Base-by-base conservation (phyloP, 2,797 vertebrate genomes). In the Peromyscus aztecus region DNA sequence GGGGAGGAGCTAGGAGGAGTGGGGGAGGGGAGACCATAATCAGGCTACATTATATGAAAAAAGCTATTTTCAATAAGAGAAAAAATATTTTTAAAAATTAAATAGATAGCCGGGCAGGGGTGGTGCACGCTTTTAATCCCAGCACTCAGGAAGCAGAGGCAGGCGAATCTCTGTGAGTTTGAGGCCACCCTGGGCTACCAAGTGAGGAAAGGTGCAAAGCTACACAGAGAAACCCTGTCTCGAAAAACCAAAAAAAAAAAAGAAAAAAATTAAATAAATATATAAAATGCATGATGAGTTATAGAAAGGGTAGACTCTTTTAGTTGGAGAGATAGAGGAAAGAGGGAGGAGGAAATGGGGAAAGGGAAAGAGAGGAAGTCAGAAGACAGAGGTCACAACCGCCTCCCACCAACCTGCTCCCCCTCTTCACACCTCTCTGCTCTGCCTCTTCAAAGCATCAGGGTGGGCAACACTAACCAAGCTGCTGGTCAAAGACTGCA, bases 401-500 rank as follows among this genome's bases (percentile, higher is more conserved):
- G 37, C 40, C 93, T 83, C 76, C 89, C 57, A 40, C 55, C 11
- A 16, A 55, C 31, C 12, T 43, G 4, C 75, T 86, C 12, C 83
- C 89, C 27, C 37, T 19, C 63, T 27, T 6, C 6, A 0, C 69
- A 65, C 5, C 17, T 52, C 73, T 84, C 90, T 73, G n/a, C 55
- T 81, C 76, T 49, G 27, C 49, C 71, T 73, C 73, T 92, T 96
- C 80, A 92, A 87, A 95, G 82, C 81, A 67, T 63, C 59, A 17
- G 23, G 31, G 13, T 1, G 0, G 19, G 46, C 13, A 23, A 5
- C 6, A 0, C 12, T 2, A 19, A 34, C 61, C 23, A 8, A 0
- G 43, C 76, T 87, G 37, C 43, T 46, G 24, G 34, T 27, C 14
- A 87, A 67, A 89, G 55, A 93, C 29, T 16, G 0, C 21, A 71